phyloP scores from a whole-genome alignment of 2,113 vertebrate species.

The Dicaeum eximium region DNA sequence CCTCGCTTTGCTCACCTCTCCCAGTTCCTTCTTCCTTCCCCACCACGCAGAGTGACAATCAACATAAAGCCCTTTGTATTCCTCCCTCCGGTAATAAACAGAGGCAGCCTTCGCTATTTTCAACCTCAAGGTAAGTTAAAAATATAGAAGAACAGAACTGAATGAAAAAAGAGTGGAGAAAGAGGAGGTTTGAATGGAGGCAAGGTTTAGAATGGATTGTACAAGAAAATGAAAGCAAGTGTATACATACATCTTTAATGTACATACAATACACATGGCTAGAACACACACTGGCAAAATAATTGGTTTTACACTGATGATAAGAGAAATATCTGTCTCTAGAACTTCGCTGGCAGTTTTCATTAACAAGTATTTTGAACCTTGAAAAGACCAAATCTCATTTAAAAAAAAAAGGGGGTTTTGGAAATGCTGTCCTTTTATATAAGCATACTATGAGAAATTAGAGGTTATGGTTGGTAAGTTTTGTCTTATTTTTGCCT shows the following conservation, averaged over 20 bases:
- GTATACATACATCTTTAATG: background rate
- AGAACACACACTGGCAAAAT: background rate
- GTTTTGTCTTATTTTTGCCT: background rate
- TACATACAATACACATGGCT: background rate
- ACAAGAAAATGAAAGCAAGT: background rate
- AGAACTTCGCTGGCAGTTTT: background rate
- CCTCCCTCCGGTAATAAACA: background rate
- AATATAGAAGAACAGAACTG: background rate
- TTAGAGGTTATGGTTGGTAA: background rate
- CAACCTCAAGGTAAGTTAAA: slow-evolving; percentile 1
- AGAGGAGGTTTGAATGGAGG: background rate
- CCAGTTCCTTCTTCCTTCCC: slow-evolving; percentile 9
- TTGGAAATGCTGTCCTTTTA: background rate
- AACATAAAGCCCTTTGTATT: slow-evolving; percentile 48
- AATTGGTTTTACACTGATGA: background rate
- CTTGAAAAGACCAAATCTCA: background rate
- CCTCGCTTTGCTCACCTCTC: slow-evolving; percentile 54
- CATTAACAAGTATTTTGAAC: background rate
- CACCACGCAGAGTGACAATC: slow-evolving; percentile 45
- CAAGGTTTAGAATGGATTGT: background rate
- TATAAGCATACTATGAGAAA: background rate
- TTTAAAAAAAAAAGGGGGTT: background rate
- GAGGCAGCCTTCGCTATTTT: background rate
- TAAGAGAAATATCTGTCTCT: background rate
- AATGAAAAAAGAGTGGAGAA: background rate